These are phyloP conservation scores for Netta rufina DNA, from an alignment of 2,797 vertebrate species.

Conservation along the genomic window DNA sequence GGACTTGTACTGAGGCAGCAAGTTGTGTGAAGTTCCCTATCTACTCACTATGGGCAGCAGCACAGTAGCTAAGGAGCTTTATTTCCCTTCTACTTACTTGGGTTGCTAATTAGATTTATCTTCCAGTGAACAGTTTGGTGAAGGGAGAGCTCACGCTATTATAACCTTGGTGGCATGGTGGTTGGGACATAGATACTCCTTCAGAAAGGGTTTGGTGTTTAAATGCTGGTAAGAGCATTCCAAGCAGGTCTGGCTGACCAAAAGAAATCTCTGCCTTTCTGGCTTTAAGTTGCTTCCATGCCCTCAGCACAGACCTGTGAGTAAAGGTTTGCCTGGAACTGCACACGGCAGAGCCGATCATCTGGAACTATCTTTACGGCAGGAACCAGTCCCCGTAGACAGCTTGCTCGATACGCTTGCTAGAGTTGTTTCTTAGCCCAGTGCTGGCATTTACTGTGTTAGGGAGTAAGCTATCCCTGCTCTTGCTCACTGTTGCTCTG, in stretches of 20 bases:
- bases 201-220: background rate
- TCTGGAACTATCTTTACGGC: fast-evolving
- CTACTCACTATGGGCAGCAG: fast-evolving
- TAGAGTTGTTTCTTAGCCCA: background rate
- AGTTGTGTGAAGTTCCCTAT: background rate
- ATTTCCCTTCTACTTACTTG: background rate
- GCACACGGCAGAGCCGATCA: background rate
- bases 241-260: background rate
- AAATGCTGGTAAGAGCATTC: fast-evolving
- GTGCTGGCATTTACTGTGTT: background rate
- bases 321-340: background rate
- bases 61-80: background rate
- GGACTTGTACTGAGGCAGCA: fast-evolving
- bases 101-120: background rate
- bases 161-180: fast-evolving
- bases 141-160: background rate
- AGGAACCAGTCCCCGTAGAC: background rate
- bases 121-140: background rate
- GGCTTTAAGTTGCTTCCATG: background rate
- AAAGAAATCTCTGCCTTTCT: background rate
- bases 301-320: background rate
- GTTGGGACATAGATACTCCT: fast-evolving
- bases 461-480: background rate
- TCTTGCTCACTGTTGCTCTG: background rate
- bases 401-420: background rate